phyloP scores from a whole-genome alignment of 2,888 invertebrate species.

The Noctua fimbriata region DNA sequence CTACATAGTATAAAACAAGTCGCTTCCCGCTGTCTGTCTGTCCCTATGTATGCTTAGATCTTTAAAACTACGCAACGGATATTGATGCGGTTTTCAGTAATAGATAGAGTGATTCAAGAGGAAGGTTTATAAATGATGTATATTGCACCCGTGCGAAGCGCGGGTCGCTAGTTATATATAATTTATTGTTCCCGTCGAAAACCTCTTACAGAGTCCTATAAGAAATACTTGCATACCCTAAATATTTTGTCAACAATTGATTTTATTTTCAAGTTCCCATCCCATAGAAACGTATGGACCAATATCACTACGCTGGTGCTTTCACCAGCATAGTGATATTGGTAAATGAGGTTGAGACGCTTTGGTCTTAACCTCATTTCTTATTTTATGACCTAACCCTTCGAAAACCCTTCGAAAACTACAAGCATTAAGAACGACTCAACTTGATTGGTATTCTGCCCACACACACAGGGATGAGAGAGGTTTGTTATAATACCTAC shows the following conservation, averaged over 20 bases:
- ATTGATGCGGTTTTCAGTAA: too few species aligned
- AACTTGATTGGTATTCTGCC: conserved; percentile 16
- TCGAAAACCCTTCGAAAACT: neutral
- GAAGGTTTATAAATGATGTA: too few species aligned
- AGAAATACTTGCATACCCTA: neutral
- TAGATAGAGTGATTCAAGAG: too few species aligned
- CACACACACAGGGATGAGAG: neutral
- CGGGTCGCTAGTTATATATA: too few species aligned
- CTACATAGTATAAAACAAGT: too few species aligned
- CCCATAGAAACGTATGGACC: neutral
- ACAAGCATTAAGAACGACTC: conserved; percentile 2
- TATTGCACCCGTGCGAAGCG: too few species aligned
- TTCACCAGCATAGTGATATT: too few species aligned
- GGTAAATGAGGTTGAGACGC: too few species aligned
- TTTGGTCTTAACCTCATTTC: neutral
- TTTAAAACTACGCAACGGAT: too few species aligned
- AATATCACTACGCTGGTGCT: neutral
- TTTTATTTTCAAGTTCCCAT: conserved; percentile 2
- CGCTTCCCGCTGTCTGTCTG: too few species aligned
- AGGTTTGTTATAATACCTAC: neutral
- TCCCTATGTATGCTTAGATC: too few species aligned
- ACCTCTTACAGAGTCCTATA: neutral
- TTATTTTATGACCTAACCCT: conserved; percentile 1
- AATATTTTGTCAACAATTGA: neutral
- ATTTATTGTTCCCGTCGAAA: neutral